phyloP scores from a whole-genome alignment of 2,113 vertebrate species.

The Rhinoderma darwinii region DNA sequence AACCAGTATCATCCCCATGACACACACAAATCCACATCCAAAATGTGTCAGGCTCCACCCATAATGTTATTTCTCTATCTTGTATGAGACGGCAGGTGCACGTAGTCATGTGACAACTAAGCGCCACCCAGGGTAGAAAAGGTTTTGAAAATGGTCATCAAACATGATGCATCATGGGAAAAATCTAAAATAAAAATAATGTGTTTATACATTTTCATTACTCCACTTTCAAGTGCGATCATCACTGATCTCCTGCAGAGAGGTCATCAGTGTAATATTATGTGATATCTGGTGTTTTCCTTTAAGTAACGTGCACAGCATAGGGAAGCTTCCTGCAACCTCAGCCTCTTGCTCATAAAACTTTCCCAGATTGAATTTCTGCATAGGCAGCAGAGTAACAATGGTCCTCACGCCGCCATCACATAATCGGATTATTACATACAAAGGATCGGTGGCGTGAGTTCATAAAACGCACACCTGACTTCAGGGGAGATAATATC shows the following conservation, averaged over 20 bases:
- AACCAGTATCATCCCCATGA: too few species aligned
- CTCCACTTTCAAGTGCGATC: too few species aligned
- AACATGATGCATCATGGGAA: too few species aligned
- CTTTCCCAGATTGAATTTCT: conserved; percentile 23
- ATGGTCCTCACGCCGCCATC: neutral
- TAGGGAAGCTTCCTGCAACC: conserved; percentile 4
- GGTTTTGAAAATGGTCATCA: too few species aligned
- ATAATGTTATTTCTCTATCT: too few species aligned
- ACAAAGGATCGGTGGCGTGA: neutral
- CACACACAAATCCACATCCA: too few species aligned
- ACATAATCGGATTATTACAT: conserved; percentile 4
- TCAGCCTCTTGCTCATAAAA: conserved; percentile 19
- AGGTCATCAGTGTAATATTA: neutral
- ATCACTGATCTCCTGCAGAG: too few species aligned
- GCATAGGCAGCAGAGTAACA: neutral
- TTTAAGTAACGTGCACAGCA: neutral
- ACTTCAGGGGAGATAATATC: conserved; percentile 14
- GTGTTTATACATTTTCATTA: neutral
- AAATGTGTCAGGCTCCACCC: too few species aligned
- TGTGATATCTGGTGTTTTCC: neutral
- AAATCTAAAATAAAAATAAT: neutral
- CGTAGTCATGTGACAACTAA: too few species aligned
- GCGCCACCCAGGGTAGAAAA: too few species aligned
- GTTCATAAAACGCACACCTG: neutral
- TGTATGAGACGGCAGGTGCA: too few species aligned